phyloP scores from a whole-genome alignment of 2,888 invertebrate species.

The Pachycephus smyrnensis region DNA sequence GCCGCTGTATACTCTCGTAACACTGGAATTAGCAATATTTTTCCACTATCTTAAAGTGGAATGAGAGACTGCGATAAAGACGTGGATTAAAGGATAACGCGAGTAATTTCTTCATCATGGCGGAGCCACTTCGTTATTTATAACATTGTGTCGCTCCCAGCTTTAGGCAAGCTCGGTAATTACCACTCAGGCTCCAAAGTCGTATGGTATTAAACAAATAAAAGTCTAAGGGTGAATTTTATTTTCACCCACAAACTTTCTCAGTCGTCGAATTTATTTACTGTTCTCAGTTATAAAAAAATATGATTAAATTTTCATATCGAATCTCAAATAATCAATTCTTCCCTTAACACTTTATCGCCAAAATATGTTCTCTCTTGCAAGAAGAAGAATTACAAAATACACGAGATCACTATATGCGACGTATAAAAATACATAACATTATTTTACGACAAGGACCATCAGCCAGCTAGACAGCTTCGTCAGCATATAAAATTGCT shows the following conservation, averaged over 20 bases:
- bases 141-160: background rate
- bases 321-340: background rate
- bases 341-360: background rate
- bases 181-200: background rate
- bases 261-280: background rate
- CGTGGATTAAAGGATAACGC: background rate
- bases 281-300: background rate
- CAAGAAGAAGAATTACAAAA: background rate
- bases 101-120: background rate
- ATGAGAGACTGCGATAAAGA: background rate
- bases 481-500: slow-evolving; percentile 44
- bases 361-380: background rate
- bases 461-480: background rate
- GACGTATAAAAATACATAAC: background rate
- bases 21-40: background rate
- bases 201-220: too few species aligned
- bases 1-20: background rate
- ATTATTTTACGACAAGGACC: background rate
- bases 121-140: background rate
- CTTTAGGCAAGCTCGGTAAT: background rate
- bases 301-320: background rate
- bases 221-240: too few species aligned
- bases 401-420: background rate
- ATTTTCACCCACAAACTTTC: background rate
- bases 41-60: background rate